A percentile compares a stretch with the other conserved stretches of the same genome.
phyloP scores from a whole-genome alignment of 2,113 vertebrate genomes.

The Casuarius casuarius region DNA sequence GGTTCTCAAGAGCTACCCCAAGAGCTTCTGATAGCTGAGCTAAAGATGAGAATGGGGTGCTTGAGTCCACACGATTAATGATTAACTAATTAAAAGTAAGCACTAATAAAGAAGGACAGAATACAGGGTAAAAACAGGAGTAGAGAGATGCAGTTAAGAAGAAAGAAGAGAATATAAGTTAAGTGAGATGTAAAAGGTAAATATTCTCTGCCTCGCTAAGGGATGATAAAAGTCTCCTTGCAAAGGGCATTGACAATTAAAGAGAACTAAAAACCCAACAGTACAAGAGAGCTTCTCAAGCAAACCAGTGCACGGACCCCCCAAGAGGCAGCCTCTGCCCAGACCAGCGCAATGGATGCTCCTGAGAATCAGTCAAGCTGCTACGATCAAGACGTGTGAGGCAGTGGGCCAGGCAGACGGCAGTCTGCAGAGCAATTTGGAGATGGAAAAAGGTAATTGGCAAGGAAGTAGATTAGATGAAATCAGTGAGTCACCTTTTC shows the following conservation, averaged over 20 bases:
- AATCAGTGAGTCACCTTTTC: neutral
- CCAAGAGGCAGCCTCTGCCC: neutral
- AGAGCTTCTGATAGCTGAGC: neutral
- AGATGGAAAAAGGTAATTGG: neutral
- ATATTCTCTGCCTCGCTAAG: too few species aligned
- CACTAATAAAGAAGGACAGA: neutral
- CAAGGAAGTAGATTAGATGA: neutral
- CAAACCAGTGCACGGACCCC: accelerated
- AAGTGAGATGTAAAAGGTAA: neutral
- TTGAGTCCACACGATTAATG: accelerated
- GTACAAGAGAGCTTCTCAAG: neutral
- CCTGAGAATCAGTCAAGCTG: accelerated
- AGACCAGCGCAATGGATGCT: accelerated
- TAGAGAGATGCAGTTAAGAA: neutral
- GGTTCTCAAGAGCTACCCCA: accelerated
- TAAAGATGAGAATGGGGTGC: neutral
- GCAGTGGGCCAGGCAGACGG: neutral
- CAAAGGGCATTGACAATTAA: neutral
- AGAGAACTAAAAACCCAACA: neutral
- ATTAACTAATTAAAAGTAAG: neutral
- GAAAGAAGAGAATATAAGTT: neutral
- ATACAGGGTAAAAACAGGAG: neutral
- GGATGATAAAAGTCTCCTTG: accelerated
- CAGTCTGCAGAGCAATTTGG: neutral
- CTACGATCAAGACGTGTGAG: accelerated